Base-by-base conservation (phyloP, 2,888 invertebrate species). In the Meganola albula region DNA sequence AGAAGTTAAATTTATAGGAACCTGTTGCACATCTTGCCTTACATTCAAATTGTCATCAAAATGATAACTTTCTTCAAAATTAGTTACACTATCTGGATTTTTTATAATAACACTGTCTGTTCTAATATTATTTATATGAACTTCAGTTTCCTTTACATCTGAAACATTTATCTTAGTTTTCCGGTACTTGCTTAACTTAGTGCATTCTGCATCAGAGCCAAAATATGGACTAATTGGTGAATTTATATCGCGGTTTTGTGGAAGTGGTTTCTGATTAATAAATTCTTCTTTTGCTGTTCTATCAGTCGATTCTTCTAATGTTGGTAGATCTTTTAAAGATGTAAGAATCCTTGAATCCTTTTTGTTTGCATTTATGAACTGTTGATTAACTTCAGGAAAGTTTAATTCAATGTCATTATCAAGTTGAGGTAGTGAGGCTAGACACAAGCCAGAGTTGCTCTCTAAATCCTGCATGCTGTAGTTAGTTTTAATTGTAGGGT, bases 381-480 rank as follows among this genome's bases (percentile, higher is more conserved):
- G 85, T 62, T 85, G 84, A 48, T 85, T 85, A 7, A 85, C 83
- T 74, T 85, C 85, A 24, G 84, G 77, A 46, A 85, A 84, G 53
- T 70, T 80, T 27, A 85, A 66, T 54, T 85, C 85, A 42, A 84
- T 80, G 46, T 85, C 84, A 64, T 80, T 83, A 53, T 85, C 85
- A 21, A 85, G 60, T 48, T 74, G 66, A 7, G 85, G 85, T 32
- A 85, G 57, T 24, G 84, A 85, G 24, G 83, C 80, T 37, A 84
- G 60, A 52, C 82, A 80, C 40, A 84, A 64, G 28, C 84, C 78
- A 29, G 79, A 74, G 51, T 72, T 82, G 38, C 73, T 79, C 60
- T 83, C 82, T 29, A 84, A 63, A 46, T 85, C 83, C 50, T 82
- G 82, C 40, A 80, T 52, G 44, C 62, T 73, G 43, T 82, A 84